Evolutionary conservation across 2,888 invertebrate species (phyloP).

Genomic region (Stenchaetothrips biformis): DNA sequence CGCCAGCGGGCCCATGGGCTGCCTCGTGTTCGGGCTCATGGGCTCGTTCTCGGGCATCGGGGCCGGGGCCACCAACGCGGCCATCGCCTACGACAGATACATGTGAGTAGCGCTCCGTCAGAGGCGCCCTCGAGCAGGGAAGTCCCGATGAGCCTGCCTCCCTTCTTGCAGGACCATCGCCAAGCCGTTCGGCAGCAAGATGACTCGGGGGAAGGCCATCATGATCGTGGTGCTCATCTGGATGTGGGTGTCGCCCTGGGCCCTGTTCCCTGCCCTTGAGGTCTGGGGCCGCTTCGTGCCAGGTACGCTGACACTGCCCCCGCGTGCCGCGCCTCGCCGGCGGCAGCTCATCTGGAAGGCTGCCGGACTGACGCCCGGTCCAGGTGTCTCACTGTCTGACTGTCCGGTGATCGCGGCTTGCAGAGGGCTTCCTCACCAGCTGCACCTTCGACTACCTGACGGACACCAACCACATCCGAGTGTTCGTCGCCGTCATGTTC

Average conservation of each 20-base stretch:
- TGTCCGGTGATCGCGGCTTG: constrained; percentile 59
- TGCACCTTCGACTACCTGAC: constrained; percentile 79
- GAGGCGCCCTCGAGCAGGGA: not conserved
- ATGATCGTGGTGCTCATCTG: constrained; percentile 69
- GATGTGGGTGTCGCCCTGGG: constrained; percentile 76
- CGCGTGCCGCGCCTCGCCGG: too few species aligned
- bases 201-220: constrained; percentile 73
- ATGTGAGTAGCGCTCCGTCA: constrained; percentile 45
- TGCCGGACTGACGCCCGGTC: too few species aligned
- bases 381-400: constrained; percentile 53
- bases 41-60: constrained; percentile 77
- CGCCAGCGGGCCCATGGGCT: constrained; percentile 66
- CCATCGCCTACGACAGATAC: constrained; percentile 77
- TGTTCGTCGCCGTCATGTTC: constrained; percentile 73
- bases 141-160: too few species aligned
- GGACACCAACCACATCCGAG: constrained; percentile 69
- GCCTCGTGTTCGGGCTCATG: constrained; percentile 69
- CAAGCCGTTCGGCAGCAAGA: constrained; percentile 73
- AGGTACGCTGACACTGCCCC: too few species aligned
- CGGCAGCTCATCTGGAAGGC: not conserved
- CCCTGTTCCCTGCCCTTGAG: constrained; percentile 69
- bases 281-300: constrained; percentile 85
- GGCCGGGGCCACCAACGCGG: constrained; percentile 73
- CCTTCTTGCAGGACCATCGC: constrained; percentile 68
- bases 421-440: constrained; percentile 86